These are phyloP conservation scores for Tinamus guttatus DNA, from an alignment of 2,113 vertebrate species.

Conservation along the genomic window DNA sequence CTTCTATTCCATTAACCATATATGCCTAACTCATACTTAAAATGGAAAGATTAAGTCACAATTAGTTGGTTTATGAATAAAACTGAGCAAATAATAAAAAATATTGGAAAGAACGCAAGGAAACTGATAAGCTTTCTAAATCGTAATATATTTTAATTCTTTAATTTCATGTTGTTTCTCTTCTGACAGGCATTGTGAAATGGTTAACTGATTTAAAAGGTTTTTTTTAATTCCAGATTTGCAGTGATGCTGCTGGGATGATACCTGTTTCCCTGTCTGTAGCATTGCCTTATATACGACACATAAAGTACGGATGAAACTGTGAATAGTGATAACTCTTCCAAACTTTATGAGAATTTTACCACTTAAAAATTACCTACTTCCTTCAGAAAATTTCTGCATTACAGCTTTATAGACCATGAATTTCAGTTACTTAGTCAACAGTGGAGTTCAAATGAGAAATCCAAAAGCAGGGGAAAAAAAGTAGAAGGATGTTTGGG, in stretches of 20 bases:
- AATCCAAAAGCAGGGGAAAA: not conserved
- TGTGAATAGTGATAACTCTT: not conserved
- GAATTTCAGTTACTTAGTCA: not conserved
- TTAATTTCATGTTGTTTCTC: not conserved
- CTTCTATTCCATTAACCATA: not conserved
- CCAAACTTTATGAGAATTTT: not conserved
- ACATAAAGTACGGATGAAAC: not conserved
- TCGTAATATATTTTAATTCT: not conserved
- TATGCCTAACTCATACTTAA: not conserved
- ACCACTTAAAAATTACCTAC: not conserved
- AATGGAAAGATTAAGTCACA: not conserved
- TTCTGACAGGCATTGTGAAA: not conserved
- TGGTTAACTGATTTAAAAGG: not conserved
- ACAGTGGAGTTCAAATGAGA: not conserved
- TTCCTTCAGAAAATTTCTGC: not conserved
- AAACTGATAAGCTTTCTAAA: not conserved
- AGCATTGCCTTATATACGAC: not conserved
- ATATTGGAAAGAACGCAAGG: not conserved
- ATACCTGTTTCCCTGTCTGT: not conserved
- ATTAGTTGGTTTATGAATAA: not conserved
- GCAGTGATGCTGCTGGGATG: not conserved
- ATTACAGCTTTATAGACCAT: not conserved
- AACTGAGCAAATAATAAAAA: not conserved
- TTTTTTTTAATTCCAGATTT: not conserved
- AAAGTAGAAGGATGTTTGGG: not conserved